These are phyloP conservation scores for Eretmochelys imbricata DNA, from an alignment of 2,113 vertebrate genomes.

Conservation along the genomic window DNA sequence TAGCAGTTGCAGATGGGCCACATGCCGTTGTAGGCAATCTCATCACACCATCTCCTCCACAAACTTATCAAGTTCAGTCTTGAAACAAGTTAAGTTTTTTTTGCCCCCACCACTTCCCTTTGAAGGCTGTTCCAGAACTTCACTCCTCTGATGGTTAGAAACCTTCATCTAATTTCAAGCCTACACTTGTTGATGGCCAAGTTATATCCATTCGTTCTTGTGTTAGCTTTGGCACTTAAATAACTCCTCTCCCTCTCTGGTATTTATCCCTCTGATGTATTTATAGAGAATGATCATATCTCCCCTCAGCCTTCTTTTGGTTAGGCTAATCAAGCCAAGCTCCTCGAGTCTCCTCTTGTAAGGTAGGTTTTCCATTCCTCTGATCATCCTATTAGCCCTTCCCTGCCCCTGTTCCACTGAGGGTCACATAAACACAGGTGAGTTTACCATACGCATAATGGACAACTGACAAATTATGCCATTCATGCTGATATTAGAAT, in stretches of 20 bases:
- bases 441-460: not conserved
- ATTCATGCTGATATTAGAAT: not conserved
- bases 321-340: not conserved
- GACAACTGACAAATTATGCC: not conserved
- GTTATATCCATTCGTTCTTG: not conserved
- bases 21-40: not conserved
- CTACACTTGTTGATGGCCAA: not conserved
- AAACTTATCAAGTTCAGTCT: not conserved
- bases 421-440: not conserved
- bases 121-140: not conserved
- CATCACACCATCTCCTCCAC: not conserved
- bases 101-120: not conserved
- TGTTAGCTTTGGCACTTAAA: not conserved
- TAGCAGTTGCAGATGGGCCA: not conserved
- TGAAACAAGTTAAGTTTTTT: not conserved
- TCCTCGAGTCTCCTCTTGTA: not conserved
- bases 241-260: not conserved
- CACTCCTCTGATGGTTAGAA: not conserved
- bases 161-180: not conserved
- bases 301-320: not conserved
- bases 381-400: not conserved
- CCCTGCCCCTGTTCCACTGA: not conserved
- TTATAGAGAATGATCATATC: not conserved
- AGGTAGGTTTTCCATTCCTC: not conserved
- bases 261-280: not conserved